Conservation (phyloP, 2,888 invertebrate species). For the Drosophila differens region DNA sequence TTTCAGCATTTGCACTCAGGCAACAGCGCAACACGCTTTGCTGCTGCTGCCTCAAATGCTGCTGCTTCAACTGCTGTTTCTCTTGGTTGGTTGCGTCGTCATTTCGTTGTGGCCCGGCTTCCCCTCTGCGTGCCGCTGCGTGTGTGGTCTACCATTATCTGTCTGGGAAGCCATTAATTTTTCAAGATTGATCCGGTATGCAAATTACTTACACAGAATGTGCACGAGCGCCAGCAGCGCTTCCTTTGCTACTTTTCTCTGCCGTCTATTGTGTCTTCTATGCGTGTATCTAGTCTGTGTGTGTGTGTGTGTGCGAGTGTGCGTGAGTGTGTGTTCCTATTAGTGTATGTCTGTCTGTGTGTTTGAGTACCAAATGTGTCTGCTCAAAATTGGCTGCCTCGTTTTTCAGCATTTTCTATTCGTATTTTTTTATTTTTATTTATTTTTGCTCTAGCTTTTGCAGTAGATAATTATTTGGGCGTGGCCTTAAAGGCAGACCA, state of each 20-base stretch:
- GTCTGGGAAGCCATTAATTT: conserved; percentile 84
- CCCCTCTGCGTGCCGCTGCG: conserved; percentile 50
- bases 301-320: conserved; percentile 12
- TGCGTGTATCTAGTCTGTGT: conserved; percentile 22
- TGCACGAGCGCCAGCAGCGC: conserved; percentile 67
- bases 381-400: conserved; percentile 41
- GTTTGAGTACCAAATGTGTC: conserved; percentile 46
- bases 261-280: conserved; percentile 53
- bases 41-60: conserved; percentile 43
- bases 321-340: conserved; percentile 16
- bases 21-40: conserved; percentile 62
- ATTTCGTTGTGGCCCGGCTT: conserved; percentile 39
- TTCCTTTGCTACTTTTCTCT: conserved; percentile 67
- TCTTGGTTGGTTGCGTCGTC: conserved; percentile 26
- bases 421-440: conserved; percentile 20
- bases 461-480: conserved; percentile 60
- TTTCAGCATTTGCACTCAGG: conserved; percentile 68
- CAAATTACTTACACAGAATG: conserved; percentile 82
- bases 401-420: conserved; percentile 42
- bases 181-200: conserved; percentile 84
- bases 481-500: conserved; percentile 27
- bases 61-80: conserved; percentile 20
- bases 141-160: conserved; percentile 81
- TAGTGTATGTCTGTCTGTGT: conserved; percentile 7
- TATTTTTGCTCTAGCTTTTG: conserved; percentile 3